Evolutionary conservation across 1,140 invertebrate species (phyloP).

Genomic region (Lepidostoma basale): DNA sequence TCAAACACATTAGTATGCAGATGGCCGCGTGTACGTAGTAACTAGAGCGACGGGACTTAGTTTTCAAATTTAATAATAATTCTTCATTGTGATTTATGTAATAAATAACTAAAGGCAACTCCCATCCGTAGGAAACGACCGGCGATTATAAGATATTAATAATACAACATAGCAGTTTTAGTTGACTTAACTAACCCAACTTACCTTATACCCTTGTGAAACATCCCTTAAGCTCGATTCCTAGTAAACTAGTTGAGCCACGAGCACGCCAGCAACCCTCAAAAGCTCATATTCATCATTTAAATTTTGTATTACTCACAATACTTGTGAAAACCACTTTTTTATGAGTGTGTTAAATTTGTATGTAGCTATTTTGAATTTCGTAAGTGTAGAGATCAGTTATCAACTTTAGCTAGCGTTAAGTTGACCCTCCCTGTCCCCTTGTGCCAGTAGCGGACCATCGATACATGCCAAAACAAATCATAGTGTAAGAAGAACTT

Average conservation of each 20-base stretch:
- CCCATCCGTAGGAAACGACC: conserved; percentile 19
- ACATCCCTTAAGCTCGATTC: conserved; percentile 23
- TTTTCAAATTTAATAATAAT: background rate
- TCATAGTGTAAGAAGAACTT: too few species aligned
- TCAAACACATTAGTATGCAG: too few species aligned
- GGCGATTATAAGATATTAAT: conserved; percentile 28
- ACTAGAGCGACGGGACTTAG: too few species aligned
- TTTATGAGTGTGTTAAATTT: background rate
- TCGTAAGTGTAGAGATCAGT: conserved; percentile 1
- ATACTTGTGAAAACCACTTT: conserved; percentile 2
- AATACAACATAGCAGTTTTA: conserved; percentile 28
- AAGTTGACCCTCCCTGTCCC: conserved; percentile 28
- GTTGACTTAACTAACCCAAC: conserved; percentile 29
- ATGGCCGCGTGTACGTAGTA: too few species aligned
- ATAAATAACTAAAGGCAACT: conserved; percentile 13
- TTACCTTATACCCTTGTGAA: conserved; percentile 15
- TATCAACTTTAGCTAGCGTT: conserved; percentile 29
- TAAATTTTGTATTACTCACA: too few species aligned
- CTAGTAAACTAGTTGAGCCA: background rate
- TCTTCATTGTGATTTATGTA: background rate
- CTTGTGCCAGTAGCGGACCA: too few species aligned
- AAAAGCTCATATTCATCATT: too few species aligned
- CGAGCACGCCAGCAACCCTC: too few species aligned
- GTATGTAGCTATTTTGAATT: background rate
- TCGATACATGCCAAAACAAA: too few species aligned